Base-by-base conservation (phyloP, 2,797 vertebrate genomes). In the Tauraco hartlaubi region DNA sequence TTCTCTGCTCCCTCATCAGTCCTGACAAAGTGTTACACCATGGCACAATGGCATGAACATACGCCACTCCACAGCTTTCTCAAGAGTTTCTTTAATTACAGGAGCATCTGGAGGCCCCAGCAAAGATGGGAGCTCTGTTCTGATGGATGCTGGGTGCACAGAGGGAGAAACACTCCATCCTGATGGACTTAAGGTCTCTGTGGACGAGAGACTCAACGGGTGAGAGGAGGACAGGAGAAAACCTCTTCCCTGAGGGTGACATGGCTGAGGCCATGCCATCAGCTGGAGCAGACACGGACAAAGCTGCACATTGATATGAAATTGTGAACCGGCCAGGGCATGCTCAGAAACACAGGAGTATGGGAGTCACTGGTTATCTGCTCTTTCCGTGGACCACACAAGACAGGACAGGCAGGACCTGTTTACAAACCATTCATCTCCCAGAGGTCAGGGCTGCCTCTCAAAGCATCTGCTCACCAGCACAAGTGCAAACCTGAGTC, bases 11-110 rank as follows among this genome's bases (percentile, higher is more conserved):
- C 28, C 12, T 39, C 37, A 29, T 9, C 33, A 13, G 12, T 48
- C 61, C 18, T 3, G 1, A 7, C 28, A 15, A 18, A 22, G 2
- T 1, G 0, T 58, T 29, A 17, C 9, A 21, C 16, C 41, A 19
- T 5, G 18, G 21, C 33, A 62, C 0, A 6, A 39, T 5, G 18
- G 18, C 33, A 62, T 0, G 8, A 39, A 44, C 52, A 54, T 19
- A 46, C 10, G 37, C 52, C 19, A 17, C 39, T 43, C 62, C 2
- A 0, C 1, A 0, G 37, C 19, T 77, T 58, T 61, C 63, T 49
- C 37, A 51, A 56, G 46, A 76, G 35, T 19, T 69, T 33, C 35
- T 64, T 46, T 15, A 48, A 46, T 37, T 43, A 33, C 17, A 63
- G 33, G 8, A 43, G 20, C 13, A 25, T 6, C 63, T 41, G 23